These are phyloP conservation scores for Liolophura sinensis DNA, from an alignment of 1,140 invertebrate species.

Conservation along the genomic window DNA sequence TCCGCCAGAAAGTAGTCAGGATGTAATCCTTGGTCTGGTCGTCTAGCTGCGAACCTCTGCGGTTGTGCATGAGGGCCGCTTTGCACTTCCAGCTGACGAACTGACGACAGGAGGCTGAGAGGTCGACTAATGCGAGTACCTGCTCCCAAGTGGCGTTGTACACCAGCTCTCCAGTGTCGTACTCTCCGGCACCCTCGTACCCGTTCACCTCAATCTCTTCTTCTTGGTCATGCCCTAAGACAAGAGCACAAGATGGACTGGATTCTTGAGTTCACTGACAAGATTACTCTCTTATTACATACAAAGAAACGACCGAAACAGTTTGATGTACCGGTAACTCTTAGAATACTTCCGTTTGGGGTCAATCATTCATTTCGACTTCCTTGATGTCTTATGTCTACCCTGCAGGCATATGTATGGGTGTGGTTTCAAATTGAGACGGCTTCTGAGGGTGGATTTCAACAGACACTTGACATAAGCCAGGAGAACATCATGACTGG, in stretches of 20 bases:
- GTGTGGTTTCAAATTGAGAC: neutral
- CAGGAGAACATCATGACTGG: no score
- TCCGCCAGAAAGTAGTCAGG: slow-evolving; percentile 41
- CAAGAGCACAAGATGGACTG: neutral
- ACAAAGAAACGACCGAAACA: no score
- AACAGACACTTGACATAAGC: neutral
- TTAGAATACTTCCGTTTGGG: no score
- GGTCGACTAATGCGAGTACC: slow-evolving; percentile 31
- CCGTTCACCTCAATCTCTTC: slow-evolving; percentile 25
- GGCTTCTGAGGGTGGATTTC: neutral
- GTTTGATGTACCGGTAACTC: no score
- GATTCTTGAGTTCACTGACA: neutral
- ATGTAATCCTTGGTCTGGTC: slow-evolving; percentile 8
- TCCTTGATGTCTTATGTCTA: no score
- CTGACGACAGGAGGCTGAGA: slow-evolving; percentile 36
- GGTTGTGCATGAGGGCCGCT: slow-evolving; percentile 38
- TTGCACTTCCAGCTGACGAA: slow-evolving; percentile 44
- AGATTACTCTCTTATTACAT: neutral
- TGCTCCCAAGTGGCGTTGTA: slow-evolving; percentile 34
- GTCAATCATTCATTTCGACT: no score
- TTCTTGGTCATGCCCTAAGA: slow-evolving; percentile 37
- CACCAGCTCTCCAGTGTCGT: slow-evolving; percentile 15
- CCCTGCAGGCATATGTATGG: no score
- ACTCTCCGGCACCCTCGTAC: slow-evolving; percentile 39
- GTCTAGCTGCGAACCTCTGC: slow-evolving; percentile 24